Conservation (phyloP, 2,888 invertebrate genomes). For the Fissipunctia ypsillon region DNA sequence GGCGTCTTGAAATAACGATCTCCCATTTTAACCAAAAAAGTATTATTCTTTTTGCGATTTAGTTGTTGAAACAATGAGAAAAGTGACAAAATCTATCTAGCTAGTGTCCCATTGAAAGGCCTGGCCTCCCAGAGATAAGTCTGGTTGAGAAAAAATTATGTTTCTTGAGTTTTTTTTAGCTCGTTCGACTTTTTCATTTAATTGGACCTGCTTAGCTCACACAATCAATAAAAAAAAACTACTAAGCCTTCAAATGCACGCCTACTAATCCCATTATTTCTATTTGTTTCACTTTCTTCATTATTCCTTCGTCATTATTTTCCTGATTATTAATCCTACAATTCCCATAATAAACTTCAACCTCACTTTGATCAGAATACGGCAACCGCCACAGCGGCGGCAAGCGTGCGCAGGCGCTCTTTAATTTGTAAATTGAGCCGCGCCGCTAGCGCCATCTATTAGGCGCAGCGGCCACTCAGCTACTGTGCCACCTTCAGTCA, state of each 20-base stretch:
- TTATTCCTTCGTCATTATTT: neutral
- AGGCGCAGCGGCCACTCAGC: constrained; percentile 76
- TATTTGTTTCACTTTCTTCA: neutral
- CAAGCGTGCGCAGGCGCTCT: constrained; percentile 78
- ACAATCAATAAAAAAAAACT: neutral
- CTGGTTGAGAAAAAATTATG: neutral
- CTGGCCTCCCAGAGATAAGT: neutral
- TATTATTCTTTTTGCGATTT: neutral
- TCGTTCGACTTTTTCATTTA: neutral
- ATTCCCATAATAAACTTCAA: neutral
- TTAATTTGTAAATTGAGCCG: constrained; percentile 88
- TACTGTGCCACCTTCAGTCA: constrained; percentile 64
- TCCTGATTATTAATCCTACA: neutral
- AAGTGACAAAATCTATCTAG: neutral
- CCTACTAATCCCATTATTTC: neutral
- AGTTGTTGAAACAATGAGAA: neutral
- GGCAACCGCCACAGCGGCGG: constrained; percentile 69
- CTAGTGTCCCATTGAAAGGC: neutral
- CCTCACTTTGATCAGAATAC: constrained; percentile 71
- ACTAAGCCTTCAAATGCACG: no score
- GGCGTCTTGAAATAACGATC: neutral
- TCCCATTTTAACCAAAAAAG: neutral
- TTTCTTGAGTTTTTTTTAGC: neutral
- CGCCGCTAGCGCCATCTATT: constrained; percentile 84
- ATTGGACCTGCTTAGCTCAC: neutral